phyloP scores from a whole-genome alignment of 1,140 invertebrate genomes.

The Drosophila orena region DNA sequence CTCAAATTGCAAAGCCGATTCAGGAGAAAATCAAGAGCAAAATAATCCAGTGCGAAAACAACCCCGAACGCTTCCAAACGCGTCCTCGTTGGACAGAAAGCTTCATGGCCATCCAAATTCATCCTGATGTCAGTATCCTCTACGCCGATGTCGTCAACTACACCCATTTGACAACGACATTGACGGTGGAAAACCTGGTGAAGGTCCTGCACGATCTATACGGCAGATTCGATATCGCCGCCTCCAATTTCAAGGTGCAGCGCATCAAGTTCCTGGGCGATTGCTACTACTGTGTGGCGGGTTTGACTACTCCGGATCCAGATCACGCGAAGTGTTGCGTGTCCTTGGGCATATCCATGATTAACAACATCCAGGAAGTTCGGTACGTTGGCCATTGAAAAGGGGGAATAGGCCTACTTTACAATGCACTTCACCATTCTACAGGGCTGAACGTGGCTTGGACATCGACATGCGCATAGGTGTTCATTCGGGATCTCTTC shows the following conservation, averaged over 20 bases:
- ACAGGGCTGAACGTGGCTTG: slow-evolving; percentile 88
- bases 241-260: slow-evolving; percentile 89
- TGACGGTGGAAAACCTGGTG: slow-evolving; percentile 93
- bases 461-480: slow-evolving; percentile 99
- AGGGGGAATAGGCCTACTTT: no score
- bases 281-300: slow-evolving; percentile 96
- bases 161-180: slow-evolving; percentile 93
- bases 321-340: slow-evolving; percentile 95
- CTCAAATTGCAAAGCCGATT: slow-evolving; percentile 92
- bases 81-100: slow-evolving; percentile 85
- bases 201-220: slow-evolving; percentile 96
- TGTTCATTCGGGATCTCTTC: slow-evolving; percentile 95
- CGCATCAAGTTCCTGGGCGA: slow-evolving; percentile 97
- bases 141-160: slow-evolving; percentile 99
- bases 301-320: slow-evolving; percentile 89
- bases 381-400: slow-evolving; percentile 76
- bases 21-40: slow-evolving; percentile 90
- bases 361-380: slow-evolving; percentile 92
- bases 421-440: neutral
- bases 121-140: slow-evolving; percentile 95
- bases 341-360: slow-evolving; percentile 95
- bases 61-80: neutral
- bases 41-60: slow-evolving; percentile 85
- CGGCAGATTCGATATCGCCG: slow-evolving; percentile 96
- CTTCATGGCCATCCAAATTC: slow-evolving; percentile 93